A percentile compares a stretch with the other conserved stretches of the same genome.
These are phyloP conservation scores for Calidris pugnax DNA, from an alignment of 2,113 vertebrate species.

Conservation along the genomic window DNA sequence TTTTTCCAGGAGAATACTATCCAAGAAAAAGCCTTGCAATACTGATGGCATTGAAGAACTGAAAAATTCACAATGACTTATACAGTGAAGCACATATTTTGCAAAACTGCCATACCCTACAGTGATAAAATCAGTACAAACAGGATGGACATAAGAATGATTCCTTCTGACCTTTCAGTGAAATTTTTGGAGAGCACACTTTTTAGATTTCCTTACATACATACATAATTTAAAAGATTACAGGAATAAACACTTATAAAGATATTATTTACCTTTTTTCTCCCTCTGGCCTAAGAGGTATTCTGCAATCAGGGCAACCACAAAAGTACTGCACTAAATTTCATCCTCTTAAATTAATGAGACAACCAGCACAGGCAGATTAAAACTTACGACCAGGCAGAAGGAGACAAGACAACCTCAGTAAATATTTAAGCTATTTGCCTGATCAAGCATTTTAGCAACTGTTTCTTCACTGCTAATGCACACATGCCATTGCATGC, in stretches of 20 bases:
- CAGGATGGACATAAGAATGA: constrained; percentile 38
- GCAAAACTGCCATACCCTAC: constrained; percentile 18
- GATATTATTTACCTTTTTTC: constrained; percentile 39
- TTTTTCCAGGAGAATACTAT: constrained; percentile 39
- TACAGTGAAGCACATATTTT: not conserved
- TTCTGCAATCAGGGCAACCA: constrained; percentile 47
- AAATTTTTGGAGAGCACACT: not conserved
- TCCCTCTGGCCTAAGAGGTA: constrained; percentile 12
- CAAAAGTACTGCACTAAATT: constrained; percentile 52
- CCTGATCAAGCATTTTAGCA: constrained; percentile 56
- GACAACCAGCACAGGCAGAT: constrained; percentile 29
- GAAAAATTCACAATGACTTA: constrained; percentile 47
- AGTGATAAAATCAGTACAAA: constrained; percentile 29
- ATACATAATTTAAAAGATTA: constrained; percentile 47
- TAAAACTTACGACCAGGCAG: constrained; percentile 50
- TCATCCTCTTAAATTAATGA: constrained; percentile 60
- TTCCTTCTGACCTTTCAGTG: constrained; percentile 23
- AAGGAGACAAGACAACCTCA: constrained; percentile 45
- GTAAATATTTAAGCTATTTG: constrained; percentile 62
- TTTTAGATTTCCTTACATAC: constrained; percentile 24
- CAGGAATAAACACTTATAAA: constrained; percentile 9
- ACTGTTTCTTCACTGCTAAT: not conserved
- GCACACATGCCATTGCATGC: not conserved
- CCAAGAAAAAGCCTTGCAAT: constrained; percentile 27
- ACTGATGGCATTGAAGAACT: constrained; percentile 30